phyloP scores from a whole-genome alignment of 53 echinoderm and acorn worm genomes.

The Henricia sp. region DNA sequence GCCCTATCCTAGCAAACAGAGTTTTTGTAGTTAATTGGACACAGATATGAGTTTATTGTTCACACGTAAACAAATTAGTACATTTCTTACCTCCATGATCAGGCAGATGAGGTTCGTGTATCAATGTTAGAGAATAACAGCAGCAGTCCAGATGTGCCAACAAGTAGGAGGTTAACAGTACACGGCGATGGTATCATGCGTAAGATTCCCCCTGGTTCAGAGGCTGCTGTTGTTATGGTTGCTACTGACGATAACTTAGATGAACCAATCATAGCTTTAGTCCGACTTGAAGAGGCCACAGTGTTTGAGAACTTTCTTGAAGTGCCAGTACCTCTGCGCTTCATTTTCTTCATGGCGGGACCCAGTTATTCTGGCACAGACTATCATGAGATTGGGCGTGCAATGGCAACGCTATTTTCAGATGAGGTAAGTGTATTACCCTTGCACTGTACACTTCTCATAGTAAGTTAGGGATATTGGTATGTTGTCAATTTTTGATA shows the following conservation, averaged over 20 bases:
- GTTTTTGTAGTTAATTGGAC: no score
- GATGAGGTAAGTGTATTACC: slow-evolving; percentile 90
- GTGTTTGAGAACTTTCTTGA: slow-evolving; percentile 92
- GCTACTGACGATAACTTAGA: slow-evolving; percentile 86
- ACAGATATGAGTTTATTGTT: no score
- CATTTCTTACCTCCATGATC: neutral
- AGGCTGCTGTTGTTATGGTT: slow-evolving; percentile 90
- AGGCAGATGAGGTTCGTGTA: slow-evolving; percentile 56
- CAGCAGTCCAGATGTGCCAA: slow-evolving; percentile 8
- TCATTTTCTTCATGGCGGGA: slow-evolving; percentile 84
- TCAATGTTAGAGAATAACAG: slow-evolving; percentile 66
- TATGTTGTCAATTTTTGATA: no score
- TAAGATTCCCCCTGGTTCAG: slow-evolving; percentile 83
- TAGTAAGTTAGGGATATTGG: no score
- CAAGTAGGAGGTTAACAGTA: slow-evolving; percentile 18
- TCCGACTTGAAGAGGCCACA: slow-evolving; percentile 67
- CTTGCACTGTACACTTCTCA: no score
- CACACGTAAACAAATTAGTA: no score
- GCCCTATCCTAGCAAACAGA: no score
- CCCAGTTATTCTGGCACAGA: slow-evolving; percentile 74
- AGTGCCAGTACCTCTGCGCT: slow-evolving; percentile 87
- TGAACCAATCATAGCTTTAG: slow-evolving; percentile 69
- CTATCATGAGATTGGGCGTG: slow-evolving; percentile 89
- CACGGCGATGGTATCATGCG: slow-evolving; percentile 79
- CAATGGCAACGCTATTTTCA: slow-evolving; percentile 91